phyloP scores from a whole-genome alignment of 2,888 invertebrate genomes.

The Fabriciana adippe region DNA sequence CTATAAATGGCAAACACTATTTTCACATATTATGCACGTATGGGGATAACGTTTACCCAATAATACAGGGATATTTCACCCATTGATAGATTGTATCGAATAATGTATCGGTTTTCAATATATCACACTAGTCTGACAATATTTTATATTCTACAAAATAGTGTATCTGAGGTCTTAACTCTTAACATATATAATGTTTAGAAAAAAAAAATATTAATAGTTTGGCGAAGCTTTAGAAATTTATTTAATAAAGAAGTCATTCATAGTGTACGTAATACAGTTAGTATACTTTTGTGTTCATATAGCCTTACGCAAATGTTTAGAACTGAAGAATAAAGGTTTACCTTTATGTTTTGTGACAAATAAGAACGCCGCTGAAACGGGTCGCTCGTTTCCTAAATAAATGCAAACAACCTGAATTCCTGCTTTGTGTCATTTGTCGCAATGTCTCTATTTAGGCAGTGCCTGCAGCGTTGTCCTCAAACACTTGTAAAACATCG shows the following conservation, averaged over 20 bases:
- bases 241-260: no score
- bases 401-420: slow-evolving; percentile 17
- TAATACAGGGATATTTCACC: slow-evolving; percentile 19
- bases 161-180: no score
- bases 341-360: background rate
- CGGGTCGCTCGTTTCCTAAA: slow-evolving; percentile 16
- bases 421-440: slow-evolving; percentile 21
- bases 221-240: no score
- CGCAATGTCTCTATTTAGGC: slow-evolving; percentile 42
- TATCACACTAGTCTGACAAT: slow-evolving; percentile 22
- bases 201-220: no score
- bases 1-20: background rate
- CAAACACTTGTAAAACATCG: slow-evolving; percentile 51
- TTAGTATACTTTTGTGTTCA: background rate
- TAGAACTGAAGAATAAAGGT: background rate
- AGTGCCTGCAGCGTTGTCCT: slow-evolving; percentile 49
- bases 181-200: no score
- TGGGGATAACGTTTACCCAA: slow-evolving; percentile 17
- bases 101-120: slow-evolving; percentile 36
- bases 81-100: slow-evolving; percentile 28
- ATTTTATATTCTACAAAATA: slow-evolving; percentile 7
- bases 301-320: background rate
- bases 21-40: background rate
- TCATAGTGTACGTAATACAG: no score
- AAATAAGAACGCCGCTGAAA: background rate